Evolutionary conservation across 2,797 vertebrate genomes (phyloP), one percentile per base, ranked within the genome.

Genomic region (Yasuhikotakia modesta): DNA sequence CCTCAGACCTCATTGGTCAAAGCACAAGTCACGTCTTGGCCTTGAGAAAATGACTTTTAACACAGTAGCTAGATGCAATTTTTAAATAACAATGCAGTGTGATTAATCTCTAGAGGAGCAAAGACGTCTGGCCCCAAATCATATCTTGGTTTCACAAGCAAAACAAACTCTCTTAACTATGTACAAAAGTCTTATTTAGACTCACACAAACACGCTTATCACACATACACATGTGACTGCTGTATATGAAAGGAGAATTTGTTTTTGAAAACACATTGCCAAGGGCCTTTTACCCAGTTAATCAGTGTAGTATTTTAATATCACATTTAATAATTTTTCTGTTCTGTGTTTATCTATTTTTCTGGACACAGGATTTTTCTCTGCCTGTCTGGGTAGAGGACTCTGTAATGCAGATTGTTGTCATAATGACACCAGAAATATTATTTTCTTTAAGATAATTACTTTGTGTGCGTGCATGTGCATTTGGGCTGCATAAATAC

Each of bases 101-200:
- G 73, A 85, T 81, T 83, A 78, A 81, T 78, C 74, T 81, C 78
- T 55, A 32, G 24, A 77, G 27, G 57, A 79, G 67, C 70, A 79
- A 67, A 43, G 70, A 73, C 39, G 63, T 55, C 77, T 63, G 73
- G 43, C 50, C 69, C 78, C 19, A 58, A 79, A 52, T 45, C 58
- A 63, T 46, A 46, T 76, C 13, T 70, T 64, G 32, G 65, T 50
- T 55, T 32, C 48, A 65, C 46, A 81, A 79, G 77, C 63, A 35
- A 82, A 82, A 71, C 66, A 53, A 68, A 75, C 32, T 69, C 11
- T 78, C 24, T 22, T 71, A 63, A 46, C 11, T 22, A 55, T 24
- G 46, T 27, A 13, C 30, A 75, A 48, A 19, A 65, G 19, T 64
- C 60, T 13, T 48, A 24, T 61, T 69, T 50, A 32, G 58, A 24